Base-by-base conservation (phyloP, 1,140 invertebrate species). In the Musca domestica region DNA sequence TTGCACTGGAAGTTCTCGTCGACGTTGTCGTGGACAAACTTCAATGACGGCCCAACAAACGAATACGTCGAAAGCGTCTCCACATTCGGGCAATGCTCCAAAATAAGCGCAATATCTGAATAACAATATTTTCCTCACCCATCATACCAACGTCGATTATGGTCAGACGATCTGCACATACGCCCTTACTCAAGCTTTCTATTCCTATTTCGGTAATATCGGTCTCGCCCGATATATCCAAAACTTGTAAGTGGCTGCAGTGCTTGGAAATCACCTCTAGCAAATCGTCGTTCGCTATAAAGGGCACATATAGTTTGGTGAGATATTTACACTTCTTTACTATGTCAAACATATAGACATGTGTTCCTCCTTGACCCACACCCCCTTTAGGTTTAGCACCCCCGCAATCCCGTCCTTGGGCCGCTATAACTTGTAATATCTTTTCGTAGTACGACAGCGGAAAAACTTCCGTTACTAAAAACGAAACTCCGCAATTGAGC, bases 311-410 rank as follows among this genome's bases (percentile, higher is more conserved):
- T 0, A 89, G 74, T 58, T 84, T 84, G 19, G 85, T 85, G 56
- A 89, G 77, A 70, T 86, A 80, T 22, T 76, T 82, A 66, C 87
- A 81, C 46, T 86, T 85, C 65, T 84, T 81, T 3, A 89, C 83
- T 27, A 88, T 77, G 3, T 86, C 81, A 67, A 85, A 87, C 77
- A 89, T 83, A n/a, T 88, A 81, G 56, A 76, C 70, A 88, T 84
- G 70, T 87, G 86, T 64, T 89, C 88, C 66, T 89, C 87, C 78
- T 87, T 85, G 22, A 89, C 86, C 88, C 88, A 89, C 46, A 90
- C 85, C 22, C 88, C 88, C 83, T 89, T 88, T 66, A 89, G 81
- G 82, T 89, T 87, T 20, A 89, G 80, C 25, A 87, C 83, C 54
- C n/a, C n/a, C 86, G 84, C 70, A 89, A 54, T 46, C 87, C 84